Evolutionary conservation across 2,797 vertebrate species (phyloP).

Genomic region (Semotilus atromaculatus): DNA sequence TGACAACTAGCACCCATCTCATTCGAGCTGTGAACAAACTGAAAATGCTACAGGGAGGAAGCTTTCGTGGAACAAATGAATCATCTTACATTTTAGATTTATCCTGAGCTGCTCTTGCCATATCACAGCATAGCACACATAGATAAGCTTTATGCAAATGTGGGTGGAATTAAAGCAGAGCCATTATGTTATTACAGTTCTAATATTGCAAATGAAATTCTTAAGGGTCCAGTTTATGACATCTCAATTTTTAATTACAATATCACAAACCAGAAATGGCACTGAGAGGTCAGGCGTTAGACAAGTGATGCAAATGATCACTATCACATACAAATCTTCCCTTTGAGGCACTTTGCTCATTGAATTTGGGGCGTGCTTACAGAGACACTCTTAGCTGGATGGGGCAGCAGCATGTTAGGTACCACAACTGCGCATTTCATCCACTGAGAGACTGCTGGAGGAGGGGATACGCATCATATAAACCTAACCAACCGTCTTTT

Average conservation of each 20-base stretch:
- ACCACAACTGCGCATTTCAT: constrained; percentile 58
- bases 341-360: constrained; percentile 24
- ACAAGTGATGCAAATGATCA: constrained; percentile 8
- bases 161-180: not conserved
- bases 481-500: constrained; percentile 66
- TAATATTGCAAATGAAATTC: not conserved
- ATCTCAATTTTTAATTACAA: not conserved
- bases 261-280: not conserved
- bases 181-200: not conserved
- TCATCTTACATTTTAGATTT: constrained; percentile 21
- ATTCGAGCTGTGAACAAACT: not conserved
- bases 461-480: constrained; percentile 72
- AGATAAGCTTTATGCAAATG: not conserved
- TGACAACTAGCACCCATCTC: constrained; percentile 12
- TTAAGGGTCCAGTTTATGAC: not conserved
- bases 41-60: not conserved
- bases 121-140: constrained; percentile 1
- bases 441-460: constrained; percentile 69
- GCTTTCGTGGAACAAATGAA: constrained; percentile 1
- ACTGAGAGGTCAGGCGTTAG: not conserved
- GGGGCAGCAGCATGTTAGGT: constrained; percentile 68
- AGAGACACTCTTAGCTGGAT: constrained; percentile 68
- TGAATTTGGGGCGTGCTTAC: constrained; percentile 56
- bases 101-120: not conserved
- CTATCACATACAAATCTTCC: constrained; percentile 8